Base-by-base conservation (phyloP, 2,888 invertebrate genomes). In the Cenopis cana region DNA sequence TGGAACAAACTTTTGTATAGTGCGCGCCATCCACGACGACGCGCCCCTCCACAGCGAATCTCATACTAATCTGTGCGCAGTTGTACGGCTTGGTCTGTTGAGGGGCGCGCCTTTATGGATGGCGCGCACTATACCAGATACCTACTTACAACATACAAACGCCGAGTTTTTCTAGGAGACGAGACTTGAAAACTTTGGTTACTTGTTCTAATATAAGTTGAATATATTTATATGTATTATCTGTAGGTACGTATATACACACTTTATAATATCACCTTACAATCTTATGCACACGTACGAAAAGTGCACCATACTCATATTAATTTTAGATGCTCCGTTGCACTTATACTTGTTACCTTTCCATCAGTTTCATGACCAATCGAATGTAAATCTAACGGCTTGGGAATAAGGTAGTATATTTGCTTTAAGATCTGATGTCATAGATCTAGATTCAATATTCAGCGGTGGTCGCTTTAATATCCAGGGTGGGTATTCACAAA, bases 361-460 rank as follows among this genome's bases (percentile, higher is more conserved):
- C 29, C 9, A 56, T 46, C 56, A 55, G 17, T 18, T 29, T 18
- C 55, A 17, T 29, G 2, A 17, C 18, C 4, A 24, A 33, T 17
- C 57, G 17, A 46, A 50, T 68, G 12, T 52, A 29, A 20, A n/a
- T 24, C 54, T 20, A 24, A 55, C 17, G 8, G 33, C 61, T 33
- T 11, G 11, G 33, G 17, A 11, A 14, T 49, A 69, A 12, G 12
- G 54, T 57, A 20, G 61, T 46, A 36, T 41, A 36, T 41, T 54
- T 18, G 20, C 11, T 52, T n/a, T 46, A 14, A 24, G 52, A 46
- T 54, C 29, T 61, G 60, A 36, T 49, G 41, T 33, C 55, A 36
- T 69, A 61, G 41, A 54, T 68, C 68, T 46, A 55, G 20, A 55
- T 61, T 69, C 61, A 69, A 62, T 69, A 69, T 69, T 69, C 61